Evolutionary conservation across 2,797 vertebrate species (phyloP).

Genomic region (Salmo trutta): DNA sequence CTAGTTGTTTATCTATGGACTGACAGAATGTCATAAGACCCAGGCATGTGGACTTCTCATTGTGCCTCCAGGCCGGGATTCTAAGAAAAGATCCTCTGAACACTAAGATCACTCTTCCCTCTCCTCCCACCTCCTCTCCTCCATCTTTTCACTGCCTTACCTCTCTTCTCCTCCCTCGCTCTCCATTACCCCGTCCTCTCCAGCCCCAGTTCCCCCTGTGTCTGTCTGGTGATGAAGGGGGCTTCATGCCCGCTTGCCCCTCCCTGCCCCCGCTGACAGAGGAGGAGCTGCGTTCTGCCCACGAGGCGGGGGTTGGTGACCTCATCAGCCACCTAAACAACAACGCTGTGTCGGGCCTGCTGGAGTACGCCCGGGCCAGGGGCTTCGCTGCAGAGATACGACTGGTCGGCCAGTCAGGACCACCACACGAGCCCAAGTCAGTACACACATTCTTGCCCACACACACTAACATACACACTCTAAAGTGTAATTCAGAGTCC

Average conservation of each 20-base stretch:
- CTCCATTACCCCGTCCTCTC: background rate
- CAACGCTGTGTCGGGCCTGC: constrained; percentile 90
- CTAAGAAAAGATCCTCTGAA: background rate
- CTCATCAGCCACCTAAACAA: constrained; percentile 93
- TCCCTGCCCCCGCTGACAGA: constrained; percentile 68
- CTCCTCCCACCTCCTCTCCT: background rate
- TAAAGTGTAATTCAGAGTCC: background rate
- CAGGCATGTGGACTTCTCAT: background rate
- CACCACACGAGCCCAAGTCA: constrained; percentile 93
- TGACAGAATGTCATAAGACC: background rate
- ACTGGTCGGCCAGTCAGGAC: constrained; percentile 90
- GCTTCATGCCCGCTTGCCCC: constrained; percentile 60
- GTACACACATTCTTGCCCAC: constrained; percentile 28
- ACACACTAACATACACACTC: background rate
- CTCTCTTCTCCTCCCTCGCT: background rate
- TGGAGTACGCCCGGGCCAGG: constrained; percentile 92
- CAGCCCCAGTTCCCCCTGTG: constrained; percentile 71
- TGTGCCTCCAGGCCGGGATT: background rate
- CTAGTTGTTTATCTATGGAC: background rate
- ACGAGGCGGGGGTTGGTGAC: constrained; percentile 84
- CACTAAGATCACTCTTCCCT: background rate
- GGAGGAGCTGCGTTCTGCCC: constrained; percentile 80
- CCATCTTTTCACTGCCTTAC: background rate
- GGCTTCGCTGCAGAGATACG: constrained; percentile 96
- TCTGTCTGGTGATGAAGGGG: constrained; percentile 57